These are phyloP conservation scores for Podarcis cretensis DNA, from an alignment of 2,113 vertebrate species.

Conservation along the genomic window DNA sequence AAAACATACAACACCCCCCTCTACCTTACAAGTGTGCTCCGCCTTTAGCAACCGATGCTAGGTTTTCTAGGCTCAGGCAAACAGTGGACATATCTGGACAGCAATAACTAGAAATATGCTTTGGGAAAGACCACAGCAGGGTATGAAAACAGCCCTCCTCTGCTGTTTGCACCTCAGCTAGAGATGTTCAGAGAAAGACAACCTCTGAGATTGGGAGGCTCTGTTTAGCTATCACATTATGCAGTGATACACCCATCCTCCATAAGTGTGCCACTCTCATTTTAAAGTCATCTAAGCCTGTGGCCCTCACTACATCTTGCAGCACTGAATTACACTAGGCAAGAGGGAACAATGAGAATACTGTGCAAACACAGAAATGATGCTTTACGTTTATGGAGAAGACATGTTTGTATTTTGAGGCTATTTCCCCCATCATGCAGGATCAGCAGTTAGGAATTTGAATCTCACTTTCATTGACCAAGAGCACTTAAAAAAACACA, in stretches of 20 bases:
- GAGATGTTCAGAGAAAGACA: not conserved
- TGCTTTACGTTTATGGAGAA: not conserved
- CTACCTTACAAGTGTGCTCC: not conserved
- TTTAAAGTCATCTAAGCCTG: not conserved
- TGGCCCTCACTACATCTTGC: not conserved
- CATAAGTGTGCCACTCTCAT: not conserved
- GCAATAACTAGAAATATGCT: not conserved
- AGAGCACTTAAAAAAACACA: not conserved
- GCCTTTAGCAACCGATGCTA: constrained; percentile 8
- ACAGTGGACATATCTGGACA: not conserved
- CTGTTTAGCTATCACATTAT: not conserved
- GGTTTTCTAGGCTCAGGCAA: not conserved
- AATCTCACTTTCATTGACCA: not conserved
- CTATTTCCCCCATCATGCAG: not conserved
- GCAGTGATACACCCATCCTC: not conserved
- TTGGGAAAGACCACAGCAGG: not conserved
- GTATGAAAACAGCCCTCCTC: not conserved
- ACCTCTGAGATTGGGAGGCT: not conserved
- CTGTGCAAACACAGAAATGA: too few relatives aligned
- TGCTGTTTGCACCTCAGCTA: not conserved
- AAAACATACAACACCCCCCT: constrained; percentile 29
- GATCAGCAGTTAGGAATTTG: not conserved
- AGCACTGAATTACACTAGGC: not conserved
- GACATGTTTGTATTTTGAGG: not conserved
- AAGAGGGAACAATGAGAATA: not conserved